These are phyloP conservation scores for Drosophila neotestacea DNA, from an alignment of 2,888 invertebrate genomes.

Conservation along the genomic window DNA sequence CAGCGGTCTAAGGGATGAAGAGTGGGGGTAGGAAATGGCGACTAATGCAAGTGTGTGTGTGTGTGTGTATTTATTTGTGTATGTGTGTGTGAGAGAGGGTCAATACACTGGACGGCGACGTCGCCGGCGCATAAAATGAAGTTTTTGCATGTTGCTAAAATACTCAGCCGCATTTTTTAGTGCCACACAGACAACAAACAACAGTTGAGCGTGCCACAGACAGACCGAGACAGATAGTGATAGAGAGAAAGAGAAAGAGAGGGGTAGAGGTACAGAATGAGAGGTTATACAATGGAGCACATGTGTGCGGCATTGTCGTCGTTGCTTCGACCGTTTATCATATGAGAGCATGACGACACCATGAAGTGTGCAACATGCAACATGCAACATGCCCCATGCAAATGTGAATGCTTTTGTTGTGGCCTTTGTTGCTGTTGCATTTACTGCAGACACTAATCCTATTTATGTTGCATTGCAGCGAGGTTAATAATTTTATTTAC, in stretches of 20 bases:
- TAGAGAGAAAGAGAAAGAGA: not conserved
- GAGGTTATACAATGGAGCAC: constrained; percentile 42
- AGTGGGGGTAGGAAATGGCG: constrained; percentile 26
- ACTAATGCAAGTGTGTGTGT: constrained; percentile 42
- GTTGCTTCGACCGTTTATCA: constrained; percentile 66
- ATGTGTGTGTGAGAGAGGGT: constrained; percentile 52
- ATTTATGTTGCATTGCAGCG: constrained; percentile 79
- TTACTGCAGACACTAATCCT: constrained; percentile 80
- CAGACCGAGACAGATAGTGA: constrained; percentile 27
- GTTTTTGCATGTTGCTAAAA: constrained; percentile 74
- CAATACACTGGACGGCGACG: constrained; percentile 71
- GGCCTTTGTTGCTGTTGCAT: constrained; percentile 51
- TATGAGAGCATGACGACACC: constrained; percentile 59
- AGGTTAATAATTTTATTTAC: constrained; percentile 80
- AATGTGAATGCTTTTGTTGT: constrained; percentile 49
- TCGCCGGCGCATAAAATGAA: constrained; percentile 70
- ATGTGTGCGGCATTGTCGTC: constrained; percentile 66
- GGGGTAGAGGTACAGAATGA: not conserved
- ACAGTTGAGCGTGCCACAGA: constrained; percentile 37
- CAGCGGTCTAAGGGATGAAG: constrained; percentile 10
- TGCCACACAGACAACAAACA: constrained; percentile 55
- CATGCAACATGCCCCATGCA: constrained; percentile 53
- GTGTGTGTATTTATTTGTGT: not conserved
- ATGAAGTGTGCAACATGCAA: constrained; percentile 79
- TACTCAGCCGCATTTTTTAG: constrained; percentile 74